Evolutionary conservation across 2,113 vertebrate genomes (phyloP), one percentile per base, ranked within the genome.

Genomic region (Dipodomys spectabilis): DNA sequence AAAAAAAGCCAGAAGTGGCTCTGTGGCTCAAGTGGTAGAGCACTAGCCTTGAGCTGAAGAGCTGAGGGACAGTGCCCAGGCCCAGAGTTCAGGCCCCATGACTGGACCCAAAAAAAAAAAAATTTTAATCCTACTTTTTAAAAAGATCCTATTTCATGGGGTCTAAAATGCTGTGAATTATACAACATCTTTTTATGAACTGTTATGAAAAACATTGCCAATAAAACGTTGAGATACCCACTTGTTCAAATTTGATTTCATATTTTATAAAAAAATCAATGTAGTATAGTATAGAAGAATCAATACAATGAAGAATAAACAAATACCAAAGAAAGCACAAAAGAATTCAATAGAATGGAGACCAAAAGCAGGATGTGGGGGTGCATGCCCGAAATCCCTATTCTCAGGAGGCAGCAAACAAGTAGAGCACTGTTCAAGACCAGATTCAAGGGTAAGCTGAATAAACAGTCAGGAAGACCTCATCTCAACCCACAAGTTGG

Each of bases 111-210:
- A 39, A 39, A 39, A 39, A 39, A 39, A 39, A 39, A 39, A 39
- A 39, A 39, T 39, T 39, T 39, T 39, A 39, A 39, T 39, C 39
- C 39, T 39, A 39, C 39, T 49, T 49, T 49, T 49, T 49, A 49
- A 49, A 49, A 9, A 78, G 53, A 79, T 35, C 12, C 28, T 72
- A 44, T 81, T 53, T 89, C 32, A 89, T 30, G 1, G 16, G 60
- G 30, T 53, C 62, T 62, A 81, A 79, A 71, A 62, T 62, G 39
- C 64, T 19, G 77, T 32, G 64, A 65, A 69, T 60, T 82, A 10
- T 62, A 94, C 86, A 88, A 60, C 25, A 79, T 35, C 25, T 69
- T 84, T 73, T 80, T 77, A 68, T 82, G 77, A 69, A 39, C 19
- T 64, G n/a, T 64, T 87, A 82, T 68, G 49, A 78, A 87, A 85